These are phyloP conservation scores for Hymenochirus boettgeri DNA, from an alignment of 2,113 vertebrate genomes.

Conservation along the genomic window DNA sequence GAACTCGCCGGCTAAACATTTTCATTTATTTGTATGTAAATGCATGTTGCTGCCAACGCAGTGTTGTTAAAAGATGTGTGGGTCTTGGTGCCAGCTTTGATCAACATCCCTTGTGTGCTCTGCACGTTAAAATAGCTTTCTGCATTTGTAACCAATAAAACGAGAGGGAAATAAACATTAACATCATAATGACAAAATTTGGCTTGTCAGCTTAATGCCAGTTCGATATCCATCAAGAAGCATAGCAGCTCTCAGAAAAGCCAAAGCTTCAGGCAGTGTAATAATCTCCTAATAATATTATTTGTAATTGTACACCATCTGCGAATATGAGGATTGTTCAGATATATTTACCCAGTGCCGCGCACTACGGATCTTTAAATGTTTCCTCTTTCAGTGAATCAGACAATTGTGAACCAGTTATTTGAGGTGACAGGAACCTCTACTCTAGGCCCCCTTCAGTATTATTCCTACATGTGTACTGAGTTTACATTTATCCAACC, in stretches of 20 bases:
- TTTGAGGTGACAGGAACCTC: no score
- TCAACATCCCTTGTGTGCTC: background rate
- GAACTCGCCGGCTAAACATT: background rate
- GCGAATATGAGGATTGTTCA: background rate
- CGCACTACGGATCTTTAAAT: no score
- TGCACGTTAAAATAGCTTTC: background rate
- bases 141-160: background rate
- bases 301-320: background rate
- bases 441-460: no score
- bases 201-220: constrained; percentile 2
- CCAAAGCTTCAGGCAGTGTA: background rate
- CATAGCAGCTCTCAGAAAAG: background rate
- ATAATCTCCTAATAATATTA: background rate
- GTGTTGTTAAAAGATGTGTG: background rate
- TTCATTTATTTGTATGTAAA: background rate
- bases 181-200: background rate
- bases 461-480: no score
- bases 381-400: no score
- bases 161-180: constrained; percentile 1
- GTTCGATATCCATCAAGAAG: background rate
- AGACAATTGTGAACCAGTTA: no score
- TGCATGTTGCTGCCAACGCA: background rate
- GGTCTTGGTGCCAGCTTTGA: background rate
- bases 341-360: background rate
- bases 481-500: no score